These are phyloP conservation scores for Syrista parreyssii DNA, from an alignment of 2,888 invertebrate genomes.

Conservation along the genomic window DNA sequence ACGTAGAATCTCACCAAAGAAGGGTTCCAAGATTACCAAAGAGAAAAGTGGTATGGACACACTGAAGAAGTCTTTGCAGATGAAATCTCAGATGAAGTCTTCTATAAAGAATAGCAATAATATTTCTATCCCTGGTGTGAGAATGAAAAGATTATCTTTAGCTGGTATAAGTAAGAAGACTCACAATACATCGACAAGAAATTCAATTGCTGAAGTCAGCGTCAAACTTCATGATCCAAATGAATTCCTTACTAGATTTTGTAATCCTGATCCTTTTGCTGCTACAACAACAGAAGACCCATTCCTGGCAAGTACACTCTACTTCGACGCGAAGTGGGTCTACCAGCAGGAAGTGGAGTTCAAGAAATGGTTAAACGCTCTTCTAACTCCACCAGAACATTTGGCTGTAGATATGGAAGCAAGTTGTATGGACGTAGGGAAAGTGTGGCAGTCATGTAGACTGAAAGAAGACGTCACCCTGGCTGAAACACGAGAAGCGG, in stretches of 20 bases:
- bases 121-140: conserved; percentile 45
- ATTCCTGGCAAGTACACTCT: conserved; percentile 74
- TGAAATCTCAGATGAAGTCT: conserved; percentile 37
- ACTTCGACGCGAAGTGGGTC: conserved; percentile 76
- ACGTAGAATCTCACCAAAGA: conserved; percentile 20
- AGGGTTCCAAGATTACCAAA: conserved; percentile 41
- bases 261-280: conserved; percentile 69
- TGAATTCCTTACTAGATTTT: conserved; percentile 60
- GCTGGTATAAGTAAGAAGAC: conserved; percentile 30
- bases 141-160: conserved; percentile 47
- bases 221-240: conserved; percentile 46
- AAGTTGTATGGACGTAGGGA: conserved; percentile 77
- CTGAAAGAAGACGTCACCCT: conserved; percentile 73
- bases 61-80: conserved; percentile 40
- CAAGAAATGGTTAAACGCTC: conserved; percentile 82
- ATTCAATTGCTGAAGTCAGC: conserved; percentile 32
- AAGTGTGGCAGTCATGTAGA: conserved; percentile 80
- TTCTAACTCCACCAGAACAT: conserved; percentile 76
- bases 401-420: conserved; percentile 73
- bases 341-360: conserved; percentile 78
- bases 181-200: neutral
- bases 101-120: conserved; percentile 34
- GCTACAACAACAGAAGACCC: conserved; percentile 74
- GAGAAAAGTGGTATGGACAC: conserved; percentile 35
- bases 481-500: conserved; percentile 78